Evolutionary conservation across 2,113 vertebrate species (phyloP).

Genomic region (Tapirus terrestris): DNA sequence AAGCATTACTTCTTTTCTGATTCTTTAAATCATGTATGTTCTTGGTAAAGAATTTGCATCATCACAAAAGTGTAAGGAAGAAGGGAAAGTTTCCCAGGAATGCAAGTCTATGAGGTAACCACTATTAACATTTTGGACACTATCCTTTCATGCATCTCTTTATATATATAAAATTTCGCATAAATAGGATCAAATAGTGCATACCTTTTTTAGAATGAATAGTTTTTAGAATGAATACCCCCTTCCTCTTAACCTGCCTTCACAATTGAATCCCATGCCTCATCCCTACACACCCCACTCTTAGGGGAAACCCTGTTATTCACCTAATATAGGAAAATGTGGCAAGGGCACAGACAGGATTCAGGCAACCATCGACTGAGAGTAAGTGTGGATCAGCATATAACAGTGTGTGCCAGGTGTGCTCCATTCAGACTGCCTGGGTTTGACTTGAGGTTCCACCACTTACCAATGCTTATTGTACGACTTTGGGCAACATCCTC

Average conservation of each 20-base stretch:
- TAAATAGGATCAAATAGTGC: background rate
- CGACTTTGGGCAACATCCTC: background rate
- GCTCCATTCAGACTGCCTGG: background rate
- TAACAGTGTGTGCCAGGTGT: too few relatives aligned
- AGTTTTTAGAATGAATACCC: background rate
- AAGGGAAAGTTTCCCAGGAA: background rate
- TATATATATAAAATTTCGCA: background rate
- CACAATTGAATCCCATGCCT: background rate
- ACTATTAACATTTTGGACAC: background rate
- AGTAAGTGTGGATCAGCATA: background rate
- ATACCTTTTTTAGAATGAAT: background rate
- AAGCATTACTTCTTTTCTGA: background rate
- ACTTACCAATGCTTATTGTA: background rate
- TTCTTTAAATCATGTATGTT: background rate
- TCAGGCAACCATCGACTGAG: rapidly evolving
- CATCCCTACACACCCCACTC: background rate
- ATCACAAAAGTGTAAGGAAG: background rate
- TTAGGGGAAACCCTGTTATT: background rate
- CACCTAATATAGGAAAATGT: background rate
- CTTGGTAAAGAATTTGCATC: background rate
- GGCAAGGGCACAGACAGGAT: background rate
- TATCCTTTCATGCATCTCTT: background rate
- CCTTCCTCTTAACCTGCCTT: background rate
- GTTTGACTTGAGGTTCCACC: background rate
- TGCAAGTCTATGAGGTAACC: background rate